A percentile compares a stretch with the other conserved stretches of the same genome.
Evolutionary conservation across 2,797 vertebrate genomes (phyloP).

Genomic region (Decapterus maruadsi): DNA sequence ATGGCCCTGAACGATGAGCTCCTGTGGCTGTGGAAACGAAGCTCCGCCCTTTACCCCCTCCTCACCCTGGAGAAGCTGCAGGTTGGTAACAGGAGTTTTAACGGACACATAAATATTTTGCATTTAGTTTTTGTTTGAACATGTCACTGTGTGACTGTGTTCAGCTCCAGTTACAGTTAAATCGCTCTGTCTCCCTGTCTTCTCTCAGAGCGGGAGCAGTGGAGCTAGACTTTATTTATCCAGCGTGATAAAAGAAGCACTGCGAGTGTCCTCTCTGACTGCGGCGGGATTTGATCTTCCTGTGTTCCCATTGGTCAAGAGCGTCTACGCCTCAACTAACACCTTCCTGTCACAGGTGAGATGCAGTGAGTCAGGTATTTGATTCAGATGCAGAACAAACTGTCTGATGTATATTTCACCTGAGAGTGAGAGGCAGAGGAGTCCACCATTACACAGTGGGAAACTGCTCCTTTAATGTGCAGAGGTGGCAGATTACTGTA

Average conservation of each 20-base stretch:
- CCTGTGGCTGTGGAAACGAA: conserved; percentile 86
- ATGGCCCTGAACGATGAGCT: conserved; percentile 85
- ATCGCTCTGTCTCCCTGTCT: conserved; percentile 5
- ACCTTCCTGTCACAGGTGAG: conserved; percentile 85
- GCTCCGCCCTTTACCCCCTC: conserved; percentile 84
- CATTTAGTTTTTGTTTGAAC: neutral
- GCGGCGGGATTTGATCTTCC: conserved; percentile 80
- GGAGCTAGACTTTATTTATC: conserved; percentile 79
- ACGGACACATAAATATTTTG: neutral
- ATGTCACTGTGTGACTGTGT: neutral
- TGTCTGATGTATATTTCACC: neutral
- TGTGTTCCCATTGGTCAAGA: conserved; percentile 86
- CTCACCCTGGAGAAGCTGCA: conserved; percentile 84
- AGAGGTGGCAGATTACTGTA: no score
- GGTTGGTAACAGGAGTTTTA: conserved; percentile 51
- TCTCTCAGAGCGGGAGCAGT: conserved; percentile 69
- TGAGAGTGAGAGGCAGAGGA: neutral
- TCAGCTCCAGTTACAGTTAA: neutral
- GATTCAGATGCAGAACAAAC: neutral
- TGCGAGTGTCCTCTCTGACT: conserved; percentile 82
- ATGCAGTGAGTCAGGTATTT: neutral
- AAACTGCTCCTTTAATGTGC: no score
- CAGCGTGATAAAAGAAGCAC: conserved; percentile 84
- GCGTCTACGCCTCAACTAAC: conserved; percentile 81
- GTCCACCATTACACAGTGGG: neutral